phyloP scores from a whole-genome alignment of 2,888 invertebrate genomes.

The Melieria picta region DNA sequence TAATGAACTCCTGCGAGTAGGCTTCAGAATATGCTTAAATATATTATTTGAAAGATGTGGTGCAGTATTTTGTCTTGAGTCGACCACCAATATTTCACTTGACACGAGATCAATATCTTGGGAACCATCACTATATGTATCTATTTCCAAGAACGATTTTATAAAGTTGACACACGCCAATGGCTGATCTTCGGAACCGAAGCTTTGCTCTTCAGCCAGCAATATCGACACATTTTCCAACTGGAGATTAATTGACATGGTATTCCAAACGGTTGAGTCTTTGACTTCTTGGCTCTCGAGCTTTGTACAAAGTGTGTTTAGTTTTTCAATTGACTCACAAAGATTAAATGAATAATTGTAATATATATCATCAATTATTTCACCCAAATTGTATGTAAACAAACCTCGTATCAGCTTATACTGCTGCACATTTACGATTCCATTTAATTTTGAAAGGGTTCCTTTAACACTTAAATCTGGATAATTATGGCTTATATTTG shows the following conservation, averaged over 20 bases:
- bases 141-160: slow-evolving; percentile 85
- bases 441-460: slow-evolving; percentile 84
- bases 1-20: slow-evolving; percentile 56
- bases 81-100: slow-evolving; percentile 70
- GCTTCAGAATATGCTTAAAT: slow-evolving; percentile 88
- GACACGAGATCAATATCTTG: slow-evolving; percentile 94
- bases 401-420: slow-evolving; percentile 89
- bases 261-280: slow-evolving; percentile 74
- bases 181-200: slow-evolving; percentile 67
- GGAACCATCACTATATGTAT: slow-evolving; percentile 86
- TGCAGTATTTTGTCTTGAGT: slow-evolving; percentile 52
- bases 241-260: slow-evolving; percentile 83
- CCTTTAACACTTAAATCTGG: slow-evolving; percentile 89
- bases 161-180: slow-evolving; percentile 92
- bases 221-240: slow-evolving; percentile 86
- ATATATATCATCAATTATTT: slow-evolving; percentile 77
- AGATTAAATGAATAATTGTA: slow-evolving; percentile 53
- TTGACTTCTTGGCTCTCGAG: slow-evolving; percentile 36
- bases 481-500: slow-evolving; percentile 68
- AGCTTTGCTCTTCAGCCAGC: slow-evolving; percentile 50
- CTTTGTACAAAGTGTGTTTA: slow-evolving; percentile 53
- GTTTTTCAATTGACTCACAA: slow-evolving; percentile 58
- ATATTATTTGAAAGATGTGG: slow-evolving; percentile 73
- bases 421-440: slow-evolving; percentile 83
- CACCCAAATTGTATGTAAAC: slow-evolving; percentile 89